These are phyloP conservation scores for Nothoprocta pentlandii DNA, from an alignment of 2,113 vertebrate genomes.

Conservation along the genomic window DNA sequence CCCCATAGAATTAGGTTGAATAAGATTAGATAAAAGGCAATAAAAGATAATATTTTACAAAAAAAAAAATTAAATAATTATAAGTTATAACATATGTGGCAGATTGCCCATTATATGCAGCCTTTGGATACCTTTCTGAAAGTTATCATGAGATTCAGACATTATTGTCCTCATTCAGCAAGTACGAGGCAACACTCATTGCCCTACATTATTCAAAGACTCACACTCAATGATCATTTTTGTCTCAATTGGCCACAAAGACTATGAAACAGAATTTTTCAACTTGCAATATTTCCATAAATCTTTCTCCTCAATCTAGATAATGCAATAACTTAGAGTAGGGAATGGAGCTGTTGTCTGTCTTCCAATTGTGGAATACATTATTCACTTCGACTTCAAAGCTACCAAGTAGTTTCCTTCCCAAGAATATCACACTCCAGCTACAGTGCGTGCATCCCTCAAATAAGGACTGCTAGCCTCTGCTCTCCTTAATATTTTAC, in stretches of 20 bases:
- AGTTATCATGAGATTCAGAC: neutral
- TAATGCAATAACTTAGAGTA: constrained; percentile 1
- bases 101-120: neutral
- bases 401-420: neutral
- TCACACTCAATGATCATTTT: neutral
- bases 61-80: neutral
- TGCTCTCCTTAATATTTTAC: neutral
- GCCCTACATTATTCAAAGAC: neutral
- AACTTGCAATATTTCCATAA: constrained; percentile 8
- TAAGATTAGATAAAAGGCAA: neutral
- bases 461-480: neutral
- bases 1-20: neutral
- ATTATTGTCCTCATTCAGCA: neutral
- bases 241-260: neutral
- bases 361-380: constrained; percentile 20
- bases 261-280: constrained; percentile 14
- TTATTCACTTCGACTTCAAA: constrained; percentile 3
- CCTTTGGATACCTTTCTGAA: neutral
- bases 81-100: neutral
- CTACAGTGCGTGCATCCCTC: neutral
- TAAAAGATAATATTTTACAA: neutral
- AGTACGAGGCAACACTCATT: neutral
- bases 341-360: neutral
- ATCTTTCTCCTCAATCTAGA: constrained; percentile 53
- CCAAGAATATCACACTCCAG: neutral